Percentiles rank a stretch among this genome's conserved stretches.
Conservation (phyloP, 30 jellyfish, hydroid and myxozoan genomes). For the Calvadosia cruxmelitensis region DNA sequence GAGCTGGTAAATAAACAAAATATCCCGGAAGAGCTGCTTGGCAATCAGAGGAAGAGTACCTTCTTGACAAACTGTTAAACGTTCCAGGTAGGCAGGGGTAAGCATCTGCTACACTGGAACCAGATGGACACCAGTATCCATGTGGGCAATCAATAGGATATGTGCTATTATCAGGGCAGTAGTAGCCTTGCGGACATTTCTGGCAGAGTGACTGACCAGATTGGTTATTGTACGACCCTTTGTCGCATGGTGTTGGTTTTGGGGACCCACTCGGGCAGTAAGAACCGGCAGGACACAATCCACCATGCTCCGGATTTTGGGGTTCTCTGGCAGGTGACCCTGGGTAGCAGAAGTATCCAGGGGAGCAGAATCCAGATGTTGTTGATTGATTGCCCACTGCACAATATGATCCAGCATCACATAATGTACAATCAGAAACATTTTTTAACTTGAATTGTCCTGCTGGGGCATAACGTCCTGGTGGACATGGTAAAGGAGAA, state of each 20-base stretch:
- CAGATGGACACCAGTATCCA: constrained; percentile 82
- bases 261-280: constrained; percentile 69
- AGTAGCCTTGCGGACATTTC: constrained; percentile 73
- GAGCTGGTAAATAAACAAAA: constrained; percentile 53
- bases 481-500: constrained; percentile 83
- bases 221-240: constrained; percentile 81
- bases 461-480: constrained; percentile 82
- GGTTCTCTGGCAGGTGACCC: constrained; percentile 92
- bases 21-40: constrained; percentile 74
- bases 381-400: constrained; percentile 81
- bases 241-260: constrained; percentile 73
- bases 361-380: constrained; percentile 58
- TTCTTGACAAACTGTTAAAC: constrained; percentile 47
- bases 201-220: constrained; percentile 66
- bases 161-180: constrained; percentile 73
- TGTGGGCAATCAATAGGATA: constrained; percentile 76
- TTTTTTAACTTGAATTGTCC: constrained; percentile 32
- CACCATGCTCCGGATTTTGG: constrained; percentile 58
- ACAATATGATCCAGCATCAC: constrained; percentile 81
- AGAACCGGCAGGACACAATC: constrained; percentile 93
- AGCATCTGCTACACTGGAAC: constrained; percentile 10
- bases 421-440: constrained; percentile 61
- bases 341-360: constrained; percentile 80
- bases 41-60: constrained; percentile 52
- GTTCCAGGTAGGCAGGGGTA: constrained; percentile 86